phyloP scores from a whole-genome alignment of 2,113 vertebrate genomes.

The Ia io region DNA sequence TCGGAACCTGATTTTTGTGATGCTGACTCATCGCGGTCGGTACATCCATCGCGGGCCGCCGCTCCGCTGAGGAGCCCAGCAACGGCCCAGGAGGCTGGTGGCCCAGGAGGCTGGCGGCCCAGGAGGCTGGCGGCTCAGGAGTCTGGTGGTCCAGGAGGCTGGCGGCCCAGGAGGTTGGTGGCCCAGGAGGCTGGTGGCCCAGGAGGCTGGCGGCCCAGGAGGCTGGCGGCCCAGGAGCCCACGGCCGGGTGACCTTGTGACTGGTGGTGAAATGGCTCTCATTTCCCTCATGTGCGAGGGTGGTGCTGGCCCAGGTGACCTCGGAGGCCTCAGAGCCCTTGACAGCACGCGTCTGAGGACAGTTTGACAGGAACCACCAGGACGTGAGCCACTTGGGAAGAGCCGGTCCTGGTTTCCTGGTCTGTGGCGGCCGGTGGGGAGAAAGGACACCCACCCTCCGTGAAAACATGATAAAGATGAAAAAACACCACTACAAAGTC shows the following conservation, averaged over 20 bases:
- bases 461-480: neutral
- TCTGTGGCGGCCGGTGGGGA: neutral
- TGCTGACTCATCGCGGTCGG: accelerated
- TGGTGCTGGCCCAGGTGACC: accelerated
- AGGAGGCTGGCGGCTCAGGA: too few relatives aligned
- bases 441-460: neutral
- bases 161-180: too few relatives aligned
- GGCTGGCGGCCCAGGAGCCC: neutral
- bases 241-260: neutral
- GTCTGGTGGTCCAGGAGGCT: neutral
- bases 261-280: accelerated
- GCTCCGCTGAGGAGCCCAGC: neutral
- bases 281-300: neutral
- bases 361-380: accelerated
- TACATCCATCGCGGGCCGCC: neutral
- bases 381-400: accelerated
- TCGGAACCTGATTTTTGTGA: neutral
- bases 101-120: too few relatives aligned
- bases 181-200: neutral
- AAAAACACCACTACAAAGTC: neutral
- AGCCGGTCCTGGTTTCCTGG: neutral
- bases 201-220: too few relatives aligned
- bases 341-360: accelerated
- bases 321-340: neutral
- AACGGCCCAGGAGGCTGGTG: too few relatives aligned